Base-by-base conservation (phyloP, 2,797 vertebrate genomes). In the Yasuhikotakia modesta region DNA sequence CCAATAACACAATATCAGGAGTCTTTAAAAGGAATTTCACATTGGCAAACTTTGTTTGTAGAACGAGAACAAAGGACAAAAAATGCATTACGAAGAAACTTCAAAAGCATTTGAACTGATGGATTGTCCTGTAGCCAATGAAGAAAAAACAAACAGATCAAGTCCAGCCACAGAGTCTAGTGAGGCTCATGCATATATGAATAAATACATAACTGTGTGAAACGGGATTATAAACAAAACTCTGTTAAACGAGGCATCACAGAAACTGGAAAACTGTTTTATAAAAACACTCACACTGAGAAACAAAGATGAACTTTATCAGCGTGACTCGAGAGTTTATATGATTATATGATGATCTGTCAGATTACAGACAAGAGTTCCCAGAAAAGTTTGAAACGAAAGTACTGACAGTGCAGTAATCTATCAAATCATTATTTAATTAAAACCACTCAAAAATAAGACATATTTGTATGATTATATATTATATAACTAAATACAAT, bases 131-230 rank as follows among this genome's bases (percentile, higher is more conserved):
- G 58, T 70, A 66, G 65, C 70, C 58, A 19, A 30, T 58, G 32
- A 70, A 48, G 71, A 70, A 60, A 73, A 11, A 63, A 30, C 45
- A 61, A 80, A 76, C 70, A 70, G 55, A 63, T 52, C 68, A 63
- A 19, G 52, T 69, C 57, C 58, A 72, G 48, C 17, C 32, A 65
- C 43, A 65, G 58, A 66, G 69, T 80, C 70, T 74, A 70, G 57
- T 68, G 66, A 71, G 16, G 24, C 35, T 74, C 39, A 35, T 35
- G 79, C 75, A 81, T 78, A 83, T 55, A 83, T 78, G 75, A 83
- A 83, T 81, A 78, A 68, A 78, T 67, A 50, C 50, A 70, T 68
- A 43, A 48, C 67, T 66, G 77, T 50, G 52, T 22, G 70, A 70
- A 65, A 65, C 61, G 50, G 30, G 68, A 63, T 61, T 30, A 12